phyloP scores from a whole-genome alignment of 37 sponge, comb jelly and placozoan genomes.

The Dysidea cf. avara region DNA sequence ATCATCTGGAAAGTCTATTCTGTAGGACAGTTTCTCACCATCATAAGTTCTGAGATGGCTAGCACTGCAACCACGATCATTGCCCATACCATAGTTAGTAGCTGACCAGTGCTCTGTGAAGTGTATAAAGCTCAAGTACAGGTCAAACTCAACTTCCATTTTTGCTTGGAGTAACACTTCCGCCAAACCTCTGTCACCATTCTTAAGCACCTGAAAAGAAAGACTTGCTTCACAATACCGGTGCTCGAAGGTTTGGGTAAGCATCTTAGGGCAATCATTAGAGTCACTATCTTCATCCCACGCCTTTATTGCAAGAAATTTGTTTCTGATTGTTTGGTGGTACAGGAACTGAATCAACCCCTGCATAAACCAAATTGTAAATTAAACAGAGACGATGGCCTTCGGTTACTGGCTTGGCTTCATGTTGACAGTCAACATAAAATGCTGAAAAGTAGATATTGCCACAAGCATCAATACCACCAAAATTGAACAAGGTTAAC shows the following conservation, averaged over 20 bases:
- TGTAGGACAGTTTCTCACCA: no score
- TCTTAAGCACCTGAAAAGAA: conserved; percentile 24
- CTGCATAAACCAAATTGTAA: no score
- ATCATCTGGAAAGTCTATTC: background rate
- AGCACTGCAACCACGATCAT: no score
- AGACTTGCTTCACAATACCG: conserved; percentile 34
- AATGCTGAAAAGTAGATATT: conserved; percentile 13
- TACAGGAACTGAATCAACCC: no score
- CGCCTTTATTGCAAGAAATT: conserved; percentile 11
- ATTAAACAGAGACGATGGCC: conserved; percentile 37
- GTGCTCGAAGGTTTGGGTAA: conserved; percentile 18
- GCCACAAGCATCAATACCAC: no score
- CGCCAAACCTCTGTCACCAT: conserved; percentile 26
- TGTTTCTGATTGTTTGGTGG: no score
- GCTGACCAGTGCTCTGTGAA: conserved; percentile 2
- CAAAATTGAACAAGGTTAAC: no score
- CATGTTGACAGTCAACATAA: conserved; percentile 21
- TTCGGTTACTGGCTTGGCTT: conserved; percentile 3
- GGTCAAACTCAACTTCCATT: conserved; percentile 9
- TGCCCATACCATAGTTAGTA: no score
- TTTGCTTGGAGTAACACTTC: conserved; percentile 3
- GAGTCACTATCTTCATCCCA: conserved; percentile 3
- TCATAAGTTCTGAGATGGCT: no score
- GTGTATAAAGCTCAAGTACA: conserved; percentile 13
- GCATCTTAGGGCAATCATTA: background rate